phyloP scores from a whole-genome alignment of 2,797 vertebrate genomes.

The Eidolon dupreanum region DNA sequence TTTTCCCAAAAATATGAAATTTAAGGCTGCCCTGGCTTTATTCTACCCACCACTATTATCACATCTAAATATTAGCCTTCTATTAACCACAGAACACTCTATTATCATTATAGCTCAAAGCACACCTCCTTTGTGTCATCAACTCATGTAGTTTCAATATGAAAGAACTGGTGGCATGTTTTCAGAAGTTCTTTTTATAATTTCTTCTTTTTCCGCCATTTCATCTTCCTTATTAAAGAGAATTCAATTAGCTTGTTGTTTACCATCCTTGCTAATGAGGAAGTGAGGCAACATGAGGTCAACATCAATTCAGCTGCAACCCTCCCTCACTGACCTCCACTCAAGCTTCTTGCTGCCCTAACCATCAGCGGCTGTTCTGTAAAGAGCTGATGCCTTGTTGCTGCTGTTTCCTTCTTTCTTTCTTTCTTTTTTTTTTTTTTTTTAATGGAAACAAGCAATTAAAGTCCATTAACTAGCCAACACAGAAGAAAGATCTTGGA shows the following conservation, averaged over 20 bases:
- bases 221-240: background rate
- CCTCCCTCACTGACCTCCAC: background rate
- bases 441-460: background rate
- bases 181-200: background rate
- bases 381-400: background rate
- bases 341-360: background rate
- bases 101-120: background rate
- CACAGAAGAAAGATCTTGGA: background rate
- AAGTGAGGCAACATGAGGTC: background rate
- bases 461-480: conserved; percentile 32
- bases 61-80: background rate
- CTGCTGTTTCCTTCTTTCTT: background rate
- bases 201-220: background rate
- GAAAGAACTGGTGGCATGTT: background rate
- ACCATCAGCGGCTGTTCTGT: background rate
- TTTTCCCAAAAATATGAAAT: background rate
- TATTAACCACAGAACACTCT: background rate
- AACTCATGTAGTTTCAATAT: background rate
- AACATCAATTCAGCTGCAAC: background rate
- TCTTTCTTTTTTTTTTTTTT: background rate
- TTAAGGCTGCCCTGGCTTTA: background rate
- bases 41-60: background rate
- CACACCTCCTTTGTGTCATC: background rate
- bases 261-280: background rate
- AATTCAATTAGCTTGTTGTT: conserved; percentile 16